Conservation (phyloP, 2,888 invertebrate species). For the Sabatieria punctata region DNA sequence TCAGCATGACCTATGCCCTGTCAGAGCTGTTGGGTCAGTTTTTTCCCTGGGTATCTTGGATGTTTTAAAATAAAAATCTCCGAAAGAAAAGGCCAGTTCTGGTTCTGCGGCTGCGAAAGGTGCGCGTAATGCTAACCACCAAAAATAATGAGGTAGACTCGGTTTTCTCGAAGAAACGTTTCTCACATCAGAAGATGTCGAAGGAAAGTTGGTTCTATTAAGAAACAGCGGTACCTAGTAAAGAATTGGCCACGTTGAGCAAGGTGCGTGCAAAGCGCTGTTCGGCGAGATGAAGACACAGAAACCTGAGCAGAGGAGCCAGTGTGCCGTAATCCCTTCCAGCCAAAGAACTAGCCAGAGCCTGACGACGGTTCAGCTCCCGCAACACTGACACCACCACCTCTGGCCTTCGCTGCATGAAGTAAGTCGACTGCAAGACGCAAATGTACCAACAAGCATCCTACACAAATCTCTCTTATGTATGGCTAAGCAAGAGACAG, state of each 20-base stretch:
- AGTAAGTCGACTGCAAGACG: conserved; percentile 7
- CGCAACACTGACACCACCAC: conserved; percentile 60
- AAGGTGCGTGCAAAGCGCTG: conserved; percentile 15
- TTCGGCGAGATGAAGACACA: conserved; percentile 35
- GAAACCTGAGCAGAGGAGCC: conserved; percentile 51
- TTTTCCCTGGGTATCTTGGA: no score
- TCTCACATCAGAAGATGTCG: no score
- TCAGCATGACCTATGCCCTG: no score
- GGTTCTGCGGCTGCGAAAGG: no score
- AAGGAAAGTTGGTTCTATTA: no score
- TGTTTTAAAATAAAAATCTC: no score
- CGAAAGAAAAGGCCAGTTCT: no score
- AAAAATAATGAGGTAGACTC: no score
- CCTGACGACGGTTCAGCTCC: conserved; percentile 64
- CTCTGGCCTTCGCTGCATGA: conserved; percentile 43
- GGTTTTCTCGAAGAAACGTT: no score
- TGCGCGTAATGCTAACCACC: no score
- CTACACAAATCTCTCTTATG: conserved; percentile 12
- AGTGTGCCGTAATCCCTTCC: conserved; percentile 52
- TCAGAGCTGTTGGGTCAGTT: no score
- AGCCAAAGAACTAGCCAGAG: conserved; percentile 54
- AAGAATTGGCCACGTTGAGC: conserved; percentile 15
- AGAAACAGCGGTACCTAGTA: no score
- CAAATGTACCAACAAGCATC: conserved; percentile 12
- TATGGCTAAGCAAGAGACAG: conserved; percentile 1